These are phyloP conservation scores for Caiman crocodilus DNA, from an alignment of 2,797 vertebrate genomes.

Conservation along the genomic window DNA sequence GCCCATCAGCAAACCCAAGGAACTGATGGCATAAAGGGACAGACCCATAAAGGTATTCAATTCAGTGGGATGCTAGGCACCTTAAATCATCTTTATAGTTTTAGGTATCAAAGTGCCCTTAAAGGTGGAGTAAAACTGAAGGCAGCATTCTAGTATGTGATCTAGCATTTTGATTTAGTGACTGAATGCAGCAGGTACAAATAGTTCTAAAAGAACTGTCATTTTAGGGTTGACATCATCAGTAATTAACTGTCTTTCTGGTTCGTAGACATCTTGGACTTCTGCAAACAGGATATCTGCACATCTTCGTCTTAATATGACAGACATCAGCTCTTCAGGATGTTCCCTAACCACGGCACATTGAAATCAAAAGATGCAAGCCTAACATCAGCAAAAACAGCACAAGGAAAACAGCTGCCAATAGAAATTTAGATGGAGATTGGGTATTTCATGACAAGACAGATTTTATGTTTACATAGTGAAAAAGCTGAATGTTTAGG, in stretches of 20 bases:
- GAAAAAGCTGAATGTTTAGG: background rate
- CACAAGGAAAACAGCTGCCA: background rate
- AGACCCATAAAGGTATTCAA: background rate
- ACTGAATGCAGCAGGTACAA: background rate
- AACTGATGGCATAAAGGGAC: background rate
- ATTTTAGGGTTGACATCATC: background rate
- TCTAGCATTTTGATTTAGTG: background rate
- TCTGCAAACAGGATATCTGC: constrained; percentile 90
- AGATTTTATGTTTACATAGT: background rate
- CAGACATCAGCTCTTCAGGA: background rate
- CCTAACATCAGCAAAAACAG: background rate
- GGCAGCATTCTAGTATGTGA: too few relatives aligned
- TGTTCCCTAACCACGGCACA: rapidly evolving
- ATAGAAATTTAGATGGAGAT: background rate
- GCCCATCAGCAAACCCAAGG: background rate
- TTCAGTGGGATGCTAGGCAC: background rate
- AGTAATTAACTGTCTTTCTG: background rate
- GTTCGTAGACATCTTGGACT: constrained; percentile 87
- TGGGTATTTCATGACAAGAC: background rate
- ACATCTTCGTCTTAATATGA: constrained; percentile 37
- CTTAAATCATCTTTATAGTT: too few relatives aligned
- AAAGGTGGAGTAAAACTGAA: background rate
- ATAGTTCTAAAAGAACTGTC: background rate
- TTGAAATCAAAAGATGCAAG: background rate
- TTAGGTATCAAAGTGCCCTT: background rate